Conservation (phyloP, 1,140 invertebrate species). For the Brachionus rotundiformis region DNA sequence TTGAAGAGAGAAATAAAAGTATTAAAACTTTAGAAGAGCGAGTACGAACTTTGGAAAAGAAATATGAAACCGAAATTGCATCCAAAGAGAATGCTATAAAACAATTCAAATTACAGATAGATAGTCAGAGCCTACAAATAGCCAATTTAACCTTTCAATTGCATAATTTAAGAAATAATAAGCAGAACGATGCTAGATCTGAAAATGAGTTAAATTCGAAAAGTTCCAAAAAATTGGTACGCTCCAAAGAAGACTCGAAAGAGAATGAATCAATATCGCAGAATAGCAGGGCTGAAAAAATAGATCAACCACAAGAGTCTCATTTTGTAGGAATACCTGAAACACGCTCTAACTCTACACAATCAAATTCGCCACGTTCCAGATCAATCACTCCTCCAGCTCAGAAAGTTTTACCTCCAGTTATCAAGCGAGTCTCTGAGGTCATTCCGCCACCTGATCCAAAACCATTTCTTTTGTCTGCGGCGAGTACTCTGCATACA, state of each 20-base stretch:
- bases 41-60: slow-evolving; percentile 30
- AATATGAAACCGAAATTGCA: not conserved
- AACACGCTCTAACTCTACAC: not conserved
- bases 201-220: not conserved
- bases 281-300: not conserved
- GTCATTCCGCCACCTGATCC: slow-evolving; percentile 32
- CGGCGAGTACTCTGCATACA: not conserved
- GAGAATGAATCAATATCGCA: not conserved
- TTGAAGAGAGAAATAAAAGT: slow-evolving; percentile 32
- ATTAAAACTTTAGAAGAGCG: slow-evolving; percentile 38
- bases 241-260: not conserved
- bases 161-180: slow-evolving; percentile 23
- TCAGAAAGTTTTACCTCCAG: slow-evolving; percentile 40
- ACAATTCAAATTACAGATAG: slow-evolving; percentile 31
- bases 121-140: slow-evolving; percentile 34
- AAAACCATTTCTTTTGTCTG: slow-evolving; percentile 34
- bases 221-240: not conserved
- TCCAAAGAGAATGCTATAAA: slow-evolving; percentile 3
- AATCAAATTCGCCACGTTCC: slow-evolving; percentile 12
- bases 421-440: not conserved
- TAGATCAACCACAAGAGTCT: not conserved
- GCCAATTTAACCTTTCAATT: slow-evolving; percentile 46
- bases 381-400: slow-evolving; percentile 34
- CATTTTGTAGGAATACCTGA: not conserved
- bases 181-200: not conserved